A percentile compares a stretch with the other conserved stretches of the same genome.
phyloP scores from a whole-genome alignment of 2,888 invertebrate genomes.

The Thymelicus sylvestris region DNA sequence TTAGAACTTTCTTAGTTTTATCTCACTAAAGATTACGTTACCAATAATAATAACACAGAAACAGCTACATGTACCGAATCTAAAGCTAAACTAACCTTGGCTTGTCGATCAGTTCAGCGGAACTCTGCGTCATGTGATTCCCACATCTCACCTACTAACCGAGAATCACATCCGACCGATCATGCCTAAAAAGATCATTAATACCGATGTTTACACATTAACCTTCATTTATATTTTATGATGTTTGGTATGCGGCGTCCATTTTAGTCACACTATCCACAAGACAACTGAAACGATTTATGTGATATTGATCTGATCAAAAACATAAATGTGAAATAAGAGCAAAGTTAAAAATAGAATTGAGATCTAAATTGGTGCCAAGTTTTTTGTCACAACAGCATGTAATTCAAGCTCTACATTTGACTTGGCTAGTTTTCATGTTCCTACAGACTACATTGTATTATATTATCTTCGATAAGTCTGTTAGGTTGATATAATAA shows the following conservation, averaged over 20 bases:
- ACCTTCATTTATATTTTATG: slow-evolving; percentile 12
- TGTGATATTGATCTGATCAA: background rate
- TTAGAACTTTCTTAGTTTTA: too few relatives aligned
- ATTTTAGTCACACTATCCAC: background rate
- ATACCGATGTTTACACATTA: slow-evolving; percentile 6
- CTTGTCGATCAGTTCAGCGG: background rate
- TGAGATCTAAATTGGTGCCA: too few relatives aligned
- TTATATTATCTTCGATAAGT: too few relatives aligned
- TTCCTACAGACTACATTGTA: too few relatives aligned
- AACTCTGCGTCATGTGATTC: background rate
- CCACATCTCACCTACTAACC: slow-evolving; percentile 5
- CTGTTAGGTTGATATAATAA: too few relatives aligned
- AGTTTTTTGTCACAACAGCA: too few relatives aligned
- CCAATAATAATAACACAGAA: too few relatives aligned
- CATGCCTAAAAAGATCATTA: slow-evolving; percentile 3
- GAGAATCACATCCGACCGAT: slow-evolving; percentile 8
- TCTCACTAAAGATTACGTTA: too few relatives aligned
- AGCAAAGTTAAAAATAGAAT: too few relatives aligned
- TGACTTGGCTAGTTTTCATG: too few relatives aligned
- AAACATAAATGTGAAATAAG: too few relatives aligned
- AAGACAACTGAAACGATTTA: background rate
- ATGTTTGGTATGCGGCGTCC: background rate
- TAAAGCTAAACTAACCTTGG: background rate
- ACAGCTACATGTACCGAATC: background rate
- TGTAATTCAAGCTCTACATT: too few relatives aligned